phyloP scores from a whole-genome alignment of 2,888 invertebrate species.

The Volucella bombylans region DNA sequence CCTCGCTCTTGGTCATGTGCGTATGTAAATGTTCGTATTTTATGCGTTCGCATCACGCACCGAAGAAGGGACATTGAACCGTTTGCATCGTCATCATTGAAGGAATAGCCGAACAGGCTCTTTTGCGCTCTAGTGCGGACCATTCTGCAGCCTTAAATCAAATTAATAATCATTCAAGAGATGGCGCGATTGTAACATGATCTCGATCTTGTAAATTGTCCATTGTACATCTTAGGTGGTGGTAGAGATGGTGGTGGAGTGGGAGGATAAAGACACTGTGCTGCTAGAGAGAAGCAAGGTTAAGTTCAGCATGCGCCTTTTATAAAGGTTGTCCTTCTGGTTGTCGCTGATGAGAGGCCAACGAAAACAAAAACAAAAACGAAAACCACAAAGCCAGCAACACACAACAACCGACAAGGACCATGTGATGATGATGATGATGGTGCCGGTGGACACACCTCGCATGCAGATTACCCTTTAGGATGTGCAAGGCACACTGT shows the following conservation, averaged over 20 bases:
- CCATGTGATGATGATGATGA: constrained; percentile 21
- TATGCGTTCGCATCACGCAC: constrained; percentile 62
- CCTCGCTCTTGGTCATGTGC: neutral
- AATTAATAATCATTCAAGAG: constrained; percentile 71
- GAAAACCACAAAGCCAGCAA: constrained; percentile 1
- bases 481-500: constrained; percentile 54
- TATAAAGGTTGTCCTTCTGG: constrained; percentile 50
- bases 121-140: constrained; percentile 5
- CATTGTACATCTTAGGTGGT: constrained; percentile 33
- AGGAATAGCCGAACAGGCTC: constrained; percentile 10
- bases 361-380: neutral
- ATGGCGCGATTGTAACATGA: constrained; percentile 70
- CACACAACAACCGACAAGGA: neutral
- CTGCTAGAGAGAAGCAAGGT: neutral
- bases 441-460: constrained; percentile 67
- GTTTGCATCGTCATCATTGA: constrained; percentile 2
- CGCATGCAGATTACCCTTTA: constrained; percentile 68
- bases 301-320: constrained; percentile 10
- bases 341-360: neutral
- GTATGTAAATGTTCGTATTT: constrained; percentile 43
- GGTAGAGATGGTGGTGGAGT: neutral
- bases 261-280: neutral
- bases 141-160: constrained; percentile 59
- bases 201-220: constrained; percentile 66
- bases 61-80: constrained; percentile 64